These are phyloP conservation scores for Agriopis leucophaearia DNA, from an alignment of 2,888 invertebrate species.

Conservation along the genomic window DNA sequence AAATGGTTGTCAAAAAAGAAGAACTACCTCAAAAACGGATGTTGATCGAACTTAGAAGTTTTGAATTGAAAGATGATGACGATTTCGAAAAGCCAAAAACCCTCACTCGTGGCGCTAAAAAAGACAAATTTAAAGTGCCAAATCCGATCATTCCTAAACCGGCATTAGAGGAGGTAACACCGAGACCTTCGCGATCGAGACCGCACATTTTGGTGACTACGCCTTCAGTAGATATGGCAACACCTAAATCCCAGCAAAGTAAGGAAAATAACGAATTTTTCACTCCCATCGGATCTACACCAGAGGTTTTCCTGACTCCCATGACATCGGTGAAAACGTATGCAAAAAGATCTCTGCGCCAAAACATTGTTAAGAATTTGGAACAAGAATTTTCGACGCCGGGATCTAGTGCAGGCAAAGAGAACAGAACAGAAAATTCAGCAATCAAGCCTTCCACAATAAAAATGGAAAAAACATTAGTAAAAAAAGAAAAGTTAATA, in stretches of 20 bases:
- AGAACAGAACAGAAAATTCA: not conserved
- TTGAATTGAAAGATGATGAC: conserved; percentile 62
- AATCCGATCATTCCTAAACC: conserved; percentile 62
- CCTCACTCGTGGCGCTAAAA: conserved; percentile 20
- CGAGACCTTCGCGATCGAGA: conserved; percentile 51
- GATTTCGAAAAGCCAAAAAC: conserved; percentile 45
- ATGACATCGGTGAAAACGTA: conserved; percentile 69
- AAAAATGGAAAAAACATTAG: not conserved
- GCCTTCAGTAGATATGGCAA: conserved; percentile 43
- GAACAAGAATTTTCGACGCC: conserved; percentile 71
- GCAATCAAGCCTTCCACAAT: not conserved
- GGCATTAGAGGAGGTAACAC: conserved; percentile 66
- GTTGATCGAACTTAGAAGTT: conserved; percentile 62
- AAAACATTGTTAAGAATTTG: conserved; percentile 70
- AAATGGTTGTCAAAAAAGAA: conserved; percentile 63
- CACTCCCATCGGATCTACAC: conserved; percentile 66
- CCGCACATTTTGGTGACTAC: conserved; percentile 56
- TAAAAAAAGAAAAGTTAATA: not conserved
- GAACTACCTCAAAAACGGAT: conserved; percentile 69
- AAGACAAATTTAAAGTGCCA: conserved; percentile 71
- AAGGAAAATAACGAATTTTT: conserved; percentile 53
- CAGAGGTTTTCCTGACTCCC: conserved; percentile 73
- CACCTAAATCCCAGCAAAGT: conserved; percentile 42
- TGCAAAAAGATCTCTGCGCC: conserved; percentile 55
- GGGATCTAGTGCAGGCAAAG: conserved; percentile 28